phyloP scores from a whole-genome alignment of 1,140 invertebrate genomes.

The Batillaria attramentaria region DNA sequence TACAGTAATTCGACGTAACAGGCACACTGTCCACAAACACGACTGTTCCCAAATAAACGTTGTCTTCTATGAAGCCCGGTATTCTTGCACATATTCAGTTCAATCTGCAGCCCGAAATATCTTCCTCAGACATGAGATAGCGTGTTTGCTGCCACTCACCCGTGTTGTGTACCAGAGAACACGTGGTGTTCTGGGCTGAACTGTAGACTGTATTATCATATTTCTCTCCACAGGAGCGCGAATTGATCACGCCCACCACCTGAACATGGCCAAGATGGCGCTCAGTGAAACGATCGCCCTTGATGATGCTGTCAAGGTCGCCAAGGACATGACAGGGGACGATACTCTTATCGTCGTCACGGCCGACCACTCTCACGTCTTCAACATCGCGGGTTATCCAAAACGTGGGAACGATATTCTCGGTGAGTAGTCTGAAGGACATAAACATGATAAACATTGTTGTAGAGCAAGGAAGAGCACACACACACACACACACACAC shows the following conservation, averaged over 20 bases:
- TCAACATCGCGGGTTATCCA: slow-evolving; percentile 64
- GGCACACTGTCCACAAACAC: too few relatives aligned
- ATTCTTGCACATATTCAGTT: too few relatives aligned
- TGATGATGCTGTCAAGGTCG: slow-evolving; percentile 79
- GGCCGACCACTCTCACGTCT: slow-evolving; percentile 83
- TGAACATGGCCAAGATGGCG: slow-evolving; percentile 83
- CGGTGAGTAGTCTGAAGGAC: slow-evolving; percentile 52
- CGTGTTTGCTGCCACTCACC: too few relatives aligned
- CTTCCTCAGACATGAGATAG: too few relatives aligned
- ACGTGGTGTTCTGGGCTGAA: too few relatives aligned
- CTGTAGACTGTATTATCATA: too few relatives aligned
- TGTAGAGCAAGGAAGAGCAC: too few relatives aligned
- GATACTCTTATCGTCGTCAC: slow-evolving; percentile 92
- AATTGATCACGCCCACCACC: slow-evolving; percentile 92
- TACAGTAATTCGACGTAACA: too few relatives aligned
- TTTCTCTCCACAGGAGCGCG: slow-evolving; percentile 64
- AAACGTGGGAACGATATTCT: slow-evolving; percentile 66
- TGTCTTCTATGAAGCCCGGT: too few relatives aligned
- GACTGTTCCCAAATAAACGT: too few relatives aligned
- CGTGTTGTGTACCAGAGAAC: too few relatives aligned
- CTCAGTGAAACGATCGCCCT: slow-evolving; percentile 85
- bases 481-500: background rate
- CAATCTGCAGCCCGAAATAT: too few relatives aligned
- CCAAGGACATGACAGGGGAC: slow-evolving; percentile 75
- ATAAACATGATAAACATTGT: background rate